Percentiles rank a stretch among this genome's conserved stretches.
These are phyloP conservation scores for Eulemur coronatus DNA, from an alignment of 2,797 vertebrate genomes.

Conservation along the genomic window DNA sequence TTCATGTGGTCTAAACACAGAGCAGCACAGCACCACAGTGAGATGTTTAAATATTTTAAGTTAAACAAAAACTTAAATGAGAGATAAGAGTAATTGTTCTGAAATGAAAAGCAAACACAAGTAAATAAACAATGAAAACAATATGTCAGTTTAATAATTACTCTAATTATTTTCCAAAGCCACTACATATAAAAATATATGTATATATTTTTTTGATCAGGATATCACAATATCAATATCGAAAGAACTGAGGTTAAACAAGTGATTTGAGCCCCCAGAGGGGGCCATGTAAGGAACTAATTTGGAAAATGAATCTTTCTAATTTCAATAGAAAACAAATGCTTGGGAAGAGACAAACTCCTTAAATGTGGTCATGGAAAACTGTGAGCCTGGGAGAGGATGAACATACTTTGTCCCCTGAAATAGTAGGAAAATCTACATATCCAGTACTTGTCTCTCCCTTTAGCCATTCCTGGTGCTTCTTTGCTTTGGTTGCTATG, in stretches of 20 bases:
- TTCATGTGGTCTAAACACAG: not conserved
- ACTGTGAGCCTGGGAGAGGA: not conserved
- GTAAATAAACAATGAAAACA: slow-evolving; percentile 8
- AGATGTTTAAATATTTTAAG: not conserved
- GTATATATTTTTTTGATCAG: not conserved
- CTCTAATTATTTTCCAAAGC: not conserved
- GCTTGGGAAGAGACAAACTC: not conserved
- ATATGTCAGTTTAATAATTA: not conserved
- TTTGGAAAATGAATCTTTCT: not conserved
- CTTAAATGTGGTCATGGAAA: not conserved
- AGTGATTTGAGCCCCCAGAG: not conserved
- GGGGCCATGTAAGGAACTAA: not conserved
- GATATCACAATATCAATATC: not conserved
- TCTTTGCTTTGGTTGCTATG: not conserved
- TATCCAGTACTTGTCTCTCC: no score
- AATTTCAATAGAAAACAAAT: slow-evolving; percentile 20
- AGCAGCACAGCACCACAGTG: not conserved
- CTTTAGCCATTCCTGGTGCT: not conserved
- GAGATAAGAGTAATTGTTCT: not conserved
- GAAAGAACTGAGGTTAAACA: not conserved
- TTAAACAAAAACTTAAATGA: not conserved
- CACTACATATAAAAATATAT: not conserved
- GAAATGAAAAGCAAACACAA: slow-evolving; percentile 13
- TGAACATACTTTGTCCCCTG: not conserved
- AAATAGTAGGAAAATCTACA: not conserved